A percentile compares a stretch with the other conserved stretches of the same genome.
Evolutionary conservation across 2,888 invertebrate genomes (phyloP).

Genomic region (Polydrusus tereticollis): DNA sequence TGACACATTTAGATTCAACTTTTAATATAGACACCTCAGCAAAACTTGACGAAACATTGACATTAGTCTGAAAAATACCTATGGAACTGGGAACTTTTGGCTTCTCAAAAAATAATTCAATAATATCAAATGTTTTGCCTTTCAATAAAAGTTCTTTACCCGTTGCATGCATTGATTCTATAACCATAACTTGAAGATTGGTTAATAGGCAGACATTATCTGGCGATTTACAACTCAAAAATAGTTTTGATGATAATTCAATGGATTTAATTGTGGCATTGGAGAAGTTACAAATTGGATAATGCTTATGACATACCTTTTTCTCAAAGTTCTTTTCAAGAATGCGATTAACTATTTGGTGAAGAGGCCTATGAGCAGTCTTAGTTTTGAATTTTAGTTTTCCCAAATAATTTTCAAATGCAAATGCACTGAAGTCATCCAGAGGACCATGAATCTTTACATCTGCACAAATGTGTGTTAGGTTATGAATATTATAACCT

Average conservation of each 20-base stretch:
- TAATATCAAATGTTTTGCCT: background rate
- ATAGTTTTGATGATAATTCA: background rate
- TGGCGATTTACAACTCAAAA: background rate
- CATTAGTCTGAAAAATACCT: background rate
- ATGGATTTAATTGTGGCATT: background rate
- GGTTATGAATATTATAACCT: conserved; percentile 52
- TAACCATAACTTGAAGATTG: background rate
- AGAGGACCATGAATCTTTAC: conserved; percentile 49
- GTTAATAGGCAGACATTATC: background rate
- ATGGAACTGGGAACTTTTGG: background rate
- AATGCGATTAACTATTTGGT: conserved; percentile 34
- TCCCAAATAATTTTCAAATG: conserved; percentile 48
- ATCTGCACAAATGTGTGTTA: conserved; percentile 50
- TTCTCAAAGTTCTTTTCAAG: background rate
- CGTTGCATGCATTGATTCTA: background rate
- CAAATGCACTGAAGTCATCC: conserved; percentile 53
- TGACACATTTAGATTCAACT: background rate
- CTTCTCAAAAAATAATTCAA: background rate
- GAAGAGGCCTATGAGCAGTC: conserved; percentile 43
- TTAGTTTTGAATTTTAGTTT: conserved; percentile 35
- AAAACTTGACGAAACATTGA: background rate
- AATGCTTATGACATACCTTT: background rate
- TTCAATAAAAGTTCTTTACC: background rate
- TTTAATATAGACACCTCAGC: background rate
- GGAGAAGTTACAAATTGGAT: background rate